These are phyloP conservation scores for Enteromius unitaeniatus DNA, from an alignment of 2,797 vertebrate genomes.

Conservation along the genomic window DNA sequence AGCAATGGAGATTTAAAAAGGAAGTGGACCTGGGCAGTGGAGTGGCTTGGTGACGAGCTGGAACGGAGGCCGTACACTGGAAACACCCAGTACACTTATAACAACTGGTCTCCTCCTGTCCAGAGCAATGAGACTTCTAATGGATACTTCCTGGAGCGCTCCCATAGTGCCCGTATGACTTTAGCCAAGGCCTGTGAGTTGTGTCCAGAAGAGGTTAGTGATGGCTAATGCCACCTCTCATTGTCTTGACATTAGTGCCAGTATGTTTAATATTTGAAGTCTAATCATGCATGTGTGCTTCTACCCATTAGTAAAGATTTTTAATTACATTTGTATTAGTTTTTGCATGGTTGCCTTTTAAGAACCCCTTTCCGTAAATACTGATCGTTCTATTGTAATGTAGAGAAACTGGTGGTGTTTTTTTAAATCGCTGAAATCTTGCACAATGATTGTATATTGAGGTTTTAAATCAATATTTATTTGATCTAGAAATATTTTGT, in stretches of 20 bases:
- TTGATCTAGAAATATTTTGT: neutral
- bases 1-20: slow-evolving; percentile 98
- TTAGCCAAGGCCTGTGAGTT: slow-evolving; percentile 99
- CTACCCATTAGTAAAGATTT: neutral
- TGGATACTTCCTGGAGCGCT: slow-evolving; percentile 98
- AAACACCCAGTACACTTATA: slow-evolving; percentile 98
- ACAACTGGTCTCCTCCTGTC: slow-evolving; percentile 98
- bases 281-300: neutral
- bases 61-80: slow-evolving; percentile 96
- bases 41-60: slow-evolving; percentile 98
- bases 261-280: slow-evolving; percentile 10
- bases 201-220: slow-evolving; percentile 96
- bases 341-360: neutral
- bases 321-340: neutral
- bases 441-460: too few species aligned
- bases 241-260: neutral
- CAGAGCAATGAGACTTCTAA: slow-evolving; percentile 99
- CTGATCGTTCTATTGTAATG: neutral
- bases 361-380: neutral
- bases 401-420: neutral
- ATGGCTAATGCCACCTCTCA: neutral
- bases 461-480: neutral
- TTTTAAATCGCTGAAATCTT: neutral
- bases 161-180: slow-evolving; percentile 98
- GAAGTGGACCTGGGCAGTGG: slow-evolving; percentile 99